Percentiles rank a stretch among this genome's conserved stretches.
Conservation (phyloP, 2,113 vertebrate species). For the Aphyosemion australe region DNA sequence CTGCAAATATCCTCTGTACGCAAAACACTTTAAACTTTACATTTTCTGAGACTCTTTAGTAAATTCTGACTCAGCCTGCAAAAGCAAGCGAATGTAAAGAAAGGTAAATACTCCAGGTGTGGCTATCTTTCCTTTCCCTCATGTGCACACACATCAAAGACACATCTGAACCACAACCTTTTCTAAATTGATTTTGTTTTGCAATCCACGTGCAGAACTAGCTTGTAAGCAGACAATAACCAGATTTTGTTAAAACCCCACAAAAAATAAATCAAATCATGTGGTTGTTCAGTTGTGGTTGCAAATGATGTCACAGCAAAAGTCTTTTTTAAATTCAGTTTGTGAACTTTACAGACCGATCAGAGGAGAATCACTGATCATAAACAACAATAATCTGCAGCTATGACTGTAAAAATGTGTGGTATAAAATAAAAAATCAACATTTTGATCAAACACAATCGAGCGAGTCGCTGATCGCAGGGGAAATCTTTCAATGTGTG, state of each 20-base stretch:
- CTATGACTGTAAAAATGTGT: not conserved
- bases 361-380: not conserved
- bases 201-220: not conserved
- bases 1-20: not conserved
- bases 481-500: not conserved
- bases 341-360: conserved; percentile 8
- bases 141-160: conserved; percentile 11
- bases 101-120: conserved; percentile 33
- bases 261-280: conserved; percentile 11
- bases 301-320: not conserved
- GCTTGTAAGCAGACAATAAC: not conserved
- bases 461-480: conserved; percentile 15
- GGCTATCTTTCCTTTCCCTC: conserved; percentile 23
- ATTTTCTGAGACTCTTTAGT: not conserved
- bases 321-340: not conserved
- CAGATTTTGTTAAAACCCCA: not conserved
- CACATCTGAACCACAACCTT: not conserved
- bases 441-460: conserved; percentile 5
- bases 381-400: not conserved
- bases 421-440: not conserved
- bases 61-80: not conserved
- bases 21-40: no score
- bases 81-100: not conserved
- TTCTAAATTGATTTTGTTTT: not conserved
- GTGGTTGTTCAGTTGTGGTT: conserved; percentile 23